Conservation (phyloP, 2,888 invertebrate species). For the Myopa testacea region DNA sequence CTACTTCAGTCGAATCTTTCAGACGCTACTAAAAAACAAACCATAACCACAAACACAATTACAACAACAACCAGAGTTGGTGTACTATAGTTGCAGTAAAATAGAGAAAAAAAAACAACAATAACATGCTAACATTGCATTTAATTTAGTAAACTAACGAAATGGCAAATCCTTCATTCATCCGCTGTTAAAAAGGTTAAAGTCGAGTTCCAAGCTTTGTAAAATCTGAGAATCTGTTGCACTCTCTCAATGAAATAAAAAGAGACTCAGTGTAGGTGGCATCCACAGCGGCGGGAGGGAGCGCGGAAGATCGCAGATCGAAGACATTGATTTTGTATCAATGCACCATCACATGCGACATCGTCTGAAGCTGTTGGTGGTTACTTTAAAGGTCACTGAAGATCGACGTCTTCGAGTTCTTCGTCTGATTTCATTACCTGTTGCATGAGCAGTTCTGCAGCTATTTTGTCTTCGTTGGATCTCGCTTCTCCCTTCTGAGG, state of each 20-base stretch:
- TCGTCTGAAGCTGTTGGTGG: too few species aligned
- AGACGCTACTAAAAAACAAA: not conserved
- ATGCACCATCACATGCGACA: not conserved
- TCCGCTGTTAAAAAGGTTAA: slow-evolving; percentile 41
- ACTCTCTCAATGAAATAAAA: not conserved
- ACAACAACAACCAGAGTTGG: not conserved
- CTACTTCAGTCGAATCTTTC: not conserved
- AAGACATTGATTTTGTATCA: slow-evolving; percentile 3
- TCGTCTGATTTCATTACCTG: too few species aligned
- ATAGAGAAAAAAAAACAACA: not conserved
- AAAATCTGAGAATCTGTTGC: not conserved
- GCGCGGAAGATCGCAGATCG: not conserved
- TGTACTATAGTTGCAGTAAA: not conserved
- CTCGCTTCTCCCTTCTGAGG: not conserved
- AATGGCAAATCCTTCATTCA: slow-evolving; percentile 35
- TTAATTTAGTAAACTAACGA: slow-evolving; percentile 16
- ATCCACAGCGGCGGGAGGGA: not conserved
- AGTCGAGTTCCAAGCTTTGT: slow-evolving; percentile 16
- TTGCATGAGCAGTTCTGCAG: not conserved
- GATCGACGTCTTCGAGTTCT: too few species aligned
- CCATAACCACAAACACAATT: not conserved
- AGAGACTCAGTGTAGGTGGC: not conserved
- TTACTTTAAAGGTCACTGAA: not conserved
- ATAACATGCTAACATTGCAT: not conserved
- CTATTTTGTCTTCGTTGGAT: not conserved